Conservation (phyloP, 1,140 invertebrate species). For the Pseudobourletiella spinata region DNA sequence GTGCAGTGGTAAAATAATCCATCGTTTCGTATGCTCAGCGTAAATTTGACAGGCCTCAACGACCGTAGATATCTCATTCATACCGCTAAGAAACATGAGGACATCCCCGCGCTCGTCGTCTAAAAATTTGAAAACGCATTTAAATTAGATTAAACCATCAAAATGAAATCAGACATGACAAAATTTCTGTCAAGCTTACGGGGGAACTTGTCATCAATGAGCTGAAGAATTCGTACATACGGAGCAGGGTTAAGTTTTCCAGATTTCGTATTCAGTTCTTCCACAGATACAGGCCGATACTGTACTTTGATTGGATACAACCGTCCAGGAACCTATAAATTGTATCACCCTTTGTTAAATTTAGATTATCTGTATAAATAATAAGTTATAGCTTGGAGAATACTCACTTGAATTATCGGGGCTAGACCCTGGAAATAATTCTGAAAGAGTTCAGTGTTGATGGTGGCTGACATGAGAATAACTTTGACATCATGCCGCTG, state of each 20-base stretch:
- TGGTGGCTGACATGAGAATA: slow-evolving; percentile 97
- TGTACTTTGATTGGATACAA: slow-evolving; percentile 83
- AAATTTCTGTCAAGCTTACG: slow-evolving; percentile 44
- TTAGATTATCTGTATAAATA: neutral
- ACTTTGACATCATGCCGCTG: slow-evolving; percentile 75
- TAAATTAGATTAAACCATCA: slow-evolving; percentile 5
- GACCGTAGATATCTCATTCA: slow-evolving; percentile 86
- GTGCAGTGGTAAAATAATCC: slow-evolving; percentile 93
- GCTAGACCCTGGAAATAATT: slow-evolving; percentile 79
- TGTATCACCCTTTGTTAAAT: slow-evolving; percentile 8
- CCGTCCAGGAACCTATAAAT: slow-evolving; percentile 74
- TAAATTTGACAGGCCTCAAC: slow-evolving; percentile 81
- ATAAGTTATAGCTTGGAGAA: neutral
- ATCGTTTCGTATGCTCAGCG: slow-evolving; percentile 62
- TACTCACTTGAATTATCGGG: slow-evolving; percentile 61
- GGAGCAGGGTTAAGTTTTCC: slow-evolving; percentile 80
- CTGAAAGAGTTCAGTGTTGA: slow-evolving; percentile 88
- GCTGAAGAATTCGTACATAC: slow-evolving; percentile 81
- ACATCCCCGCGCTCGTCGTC: slow-evolving; percentile 85
- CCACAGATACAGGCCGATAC: slow-evolving; percentile 69
- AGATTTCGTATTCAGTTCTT: slow-evolving; percentile 58
- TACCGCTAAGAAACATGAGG: slow-evolving; percentile 91
- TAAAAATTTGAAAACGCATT: slow-evolving; percentile 36
- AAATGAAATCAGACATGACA: no score
- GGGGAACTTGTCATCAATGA: slow-evolving; percentile 82